These are phyloP conservation scores for Luidia sarsii DNA, from an alignment of 53 echinoderm and acorn worm genomes.

Conservation along the genomic window DNA sequence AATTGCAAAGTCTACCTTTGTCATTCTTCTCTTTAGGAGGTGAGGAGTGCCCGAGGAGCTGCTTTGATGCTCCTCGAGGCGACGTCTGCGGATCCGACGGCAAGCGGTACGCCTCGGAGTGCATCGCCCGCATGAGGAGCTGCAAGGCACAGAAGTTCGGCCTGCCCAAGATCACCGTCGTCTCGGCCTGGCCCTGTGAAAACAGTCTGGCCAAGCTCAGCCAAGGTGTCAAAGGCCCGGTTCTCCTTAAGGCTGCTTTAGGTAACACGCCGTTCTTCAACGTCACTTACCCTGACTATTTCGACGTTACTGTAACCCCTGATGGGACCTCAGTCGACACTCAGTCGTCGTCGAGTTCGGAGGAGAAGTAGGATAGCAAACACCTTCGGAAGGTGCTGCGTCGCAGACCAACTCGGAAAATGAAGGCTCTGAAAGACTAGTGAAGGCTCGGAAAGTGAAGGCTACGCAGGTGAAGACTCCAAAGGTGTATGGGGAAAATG, in stretches of 20 bases:
- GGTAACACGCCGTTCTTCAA: too few species aligned
- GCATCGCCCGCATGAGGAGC: slow-evolving; percentile 7
- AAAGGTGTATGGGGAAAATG: not conserved
- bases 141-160: not conserved
- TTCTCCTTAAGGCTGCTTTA: too few species aligned
- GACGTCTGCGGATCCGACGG: slow-evolving; percentile 35
- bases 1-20: too few species aligned
- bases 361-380: too few species aligned
- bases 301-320: not conserved
- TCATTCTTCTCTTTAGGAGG: too few species aligned
- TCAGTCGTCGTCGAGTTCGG: too few species aligned
- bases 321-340: too few species aligned
- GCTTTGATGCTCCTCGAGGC: not conserved
- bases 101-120: slow-evolving; percentile 12
- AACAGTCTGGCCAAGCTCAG: not conserved
- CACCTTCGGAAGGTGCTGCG: too few species aligned
- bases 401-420: too few species aligned
- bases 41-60: slow-evolving; percentile 2
- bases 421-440: too few species aligned
- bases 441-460: not conserved
- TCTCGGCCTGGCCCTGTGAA: not conserved
- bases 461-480: not conserved
- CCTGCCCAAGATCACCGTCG: not conserved
- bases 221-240: too few species aligned
- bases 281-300: too few species aligned